Percentiles rank a stretch among this genome's conserved stretches.
These are phyloP conservation scores for Lottia gigantea DNA, from an alignment of 2,888 invertebrate genomes.

Conservation along the genomic window DNA sequence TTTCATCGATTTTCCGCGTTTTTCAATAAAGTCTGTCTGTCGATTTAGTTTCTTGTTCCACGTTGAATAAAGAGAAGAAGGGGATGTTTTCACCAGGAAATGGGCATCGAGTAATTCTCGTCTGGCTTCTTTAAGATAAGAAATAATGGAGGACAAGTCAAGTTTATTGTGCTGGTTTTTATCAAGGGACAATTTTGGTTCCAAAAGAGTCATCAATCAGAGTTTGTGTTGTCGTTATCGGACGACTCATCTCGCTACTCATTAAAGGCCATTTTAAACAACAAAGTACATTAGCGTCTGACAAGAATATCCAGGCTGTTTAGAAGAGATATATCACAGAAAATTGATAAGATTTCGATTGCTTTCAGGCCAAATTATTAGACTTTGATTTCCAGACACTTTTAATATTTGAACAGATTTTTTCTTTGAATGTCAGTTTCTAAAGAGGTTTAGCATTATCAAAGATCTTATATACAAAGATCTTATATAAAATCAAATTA, in stretches of 20 bases:
- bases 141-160: conserved; percentile 8
- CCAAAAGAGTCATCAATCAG: conserved; percentile 16
- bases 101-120: conserved; percentile 15
- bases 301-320: conserved; percentile 12
- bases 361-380: conserved; percentile 8
- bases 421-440: too few relatives aligned
- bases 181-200: conserved; percentile 16
- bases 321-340: conserved; percentile 12
- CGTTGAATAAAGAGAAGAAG: conserved; percentile 14
- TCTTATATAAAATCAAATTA: too few relatives aligned
- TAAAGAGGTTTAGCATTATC: too few relatives aligned
- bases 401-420: not conserved
- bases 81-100: conserved; percentile 18
- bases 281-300: conserved; percentile 21
- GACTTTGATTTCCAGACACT: conserved; percentile 3
- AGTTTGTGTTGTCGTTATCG: conserved; percentile 12
- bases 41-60: conserved; percentile 9
- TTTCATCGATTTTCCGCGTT: conserved; percentile 7
- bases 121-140: conserved; percentile 13
- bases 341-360: conserved; percentile 12
- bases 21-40: conserved; percentile 9
- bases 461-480: too few relatives aligned
- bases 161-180: conserved; percentile 18
- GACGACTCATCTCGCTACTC: conserved; percentile 15
- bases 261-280: conserved; percentile 20